phyloP scores from a whole-genome alignment of 2,797 vertebrate species.

The Lacerta bilineata region DNA sequence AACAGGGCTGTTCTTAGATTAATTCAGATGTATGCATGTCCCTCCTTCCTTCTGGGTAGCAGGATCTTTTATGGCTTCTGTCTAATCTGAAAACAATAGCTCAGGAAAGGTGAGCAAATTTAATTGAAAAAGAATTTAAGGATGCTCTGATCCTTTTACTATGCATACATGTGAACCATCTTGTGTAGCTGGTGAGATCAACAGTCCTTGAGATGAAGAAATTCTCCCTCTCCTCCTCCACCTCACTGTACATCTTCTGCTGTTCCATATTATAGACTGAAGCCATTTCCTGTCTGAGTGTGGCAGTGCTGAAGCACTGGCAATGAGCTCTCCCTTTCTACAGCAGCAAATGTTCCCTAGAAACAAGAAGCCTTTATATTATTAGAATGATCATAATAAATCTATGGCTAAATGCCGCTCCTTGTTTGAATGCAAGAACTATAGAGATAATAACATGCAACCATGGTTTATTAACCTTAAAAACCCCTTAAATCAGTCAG shows the following conservation, averaged over 20 bases:
- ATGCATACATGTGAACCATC: not conserved
- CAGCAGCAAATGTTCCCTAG: conserved; percentile 52
- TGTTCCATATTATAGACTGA: conserved; percentile 23
- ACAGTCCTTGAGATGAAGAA: not conserved
- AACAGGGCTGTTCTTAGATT: too few relatives aligned
- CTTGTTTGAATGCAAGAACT: conserved; percentile 57
- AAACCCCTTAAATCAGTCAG: conserved; percentile 71
- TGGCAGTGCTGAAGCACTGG: conserved; percentile 29
- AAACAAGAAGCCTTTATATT: conserved; percentile 51
- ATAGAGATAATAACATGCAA: conserved; percentile 68
- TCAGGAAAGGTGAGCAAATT: not conserved
- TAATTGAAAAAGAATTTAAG: conserved; percentile 16
- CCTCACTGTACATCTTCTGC: conserved; percentile 23
- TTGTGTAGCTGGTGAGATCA: not conserved
- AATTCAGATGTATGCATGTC: not conserved
- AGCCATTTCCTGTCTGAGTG: conserved; percentile 39
- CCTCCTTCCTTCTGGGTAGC: not conserved
- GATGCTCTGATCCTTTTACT: not conserved
- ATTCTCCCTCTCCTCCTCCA: not conserved
- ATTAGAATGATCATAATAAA: conserved; percentile 56
- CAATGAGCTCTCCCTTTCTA: conserved; percentile 29
- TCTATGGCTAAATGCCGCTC: conserved; percentile 55
- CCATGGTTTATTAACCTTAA: conserved; percentile 74
- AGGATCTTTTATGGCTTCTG: not conserved
- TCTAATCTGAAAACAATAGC: not conserved